phyloP scores from a whole-genome alignment of 2,888 invertebrate genomes.

The Andrena hattorfiana region DNA sequence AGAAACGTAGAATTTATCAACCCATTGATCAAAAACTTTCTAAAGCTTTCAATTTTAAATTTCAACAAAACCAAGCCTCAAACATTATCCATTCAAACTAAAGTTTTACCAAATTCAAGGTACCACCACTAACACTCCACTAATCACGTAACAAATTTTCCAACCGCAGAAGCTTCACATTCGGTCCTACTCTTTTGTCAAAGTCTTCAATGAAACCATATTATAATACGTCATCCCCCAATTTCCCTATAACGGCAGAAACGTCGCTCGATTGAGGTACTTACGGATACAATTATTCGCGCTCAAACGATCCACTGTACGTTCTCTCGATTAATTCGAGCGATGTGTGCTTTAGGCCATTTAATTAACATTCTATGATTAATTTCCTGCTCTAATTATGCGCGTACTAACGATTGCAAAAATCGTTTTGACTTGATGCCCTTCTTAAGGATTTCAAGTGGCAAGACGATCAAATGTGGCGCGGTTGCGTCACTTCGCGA shows the following conservation, averaged over 20 bases:
- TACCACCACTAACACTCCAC: not conserved
- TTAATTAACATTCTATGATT: slow-evolving; percentile 4
- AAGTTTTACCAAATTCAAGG: too few species aligned
- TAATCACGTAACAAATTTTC: not conserved
- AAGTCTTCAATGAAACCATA: not conserved
- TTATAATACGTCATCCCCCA: not conserved
- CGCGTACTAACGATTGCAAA: not conserved
- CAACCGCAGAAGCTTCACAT: not conserved
- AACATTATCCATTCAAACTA: too few species aligned
- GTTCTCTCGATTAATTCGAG: slow-evolving; percentile 2
- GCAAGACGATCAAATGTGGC: too few species aligned
- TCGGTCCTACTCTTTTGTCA: not conserved
- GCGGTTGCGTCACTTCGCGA: not conserved
- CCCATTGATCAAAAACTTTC: too few species aligned
- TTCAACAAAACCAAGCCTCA: too few species aligned
- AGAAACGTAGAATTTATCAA: too few species aligned
- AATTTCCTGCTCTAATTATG: not conserved
- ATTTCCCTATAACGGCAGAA: not conserved
- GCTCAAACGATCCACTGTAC: not conserved
- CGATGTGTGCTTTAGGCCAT: not conserved
- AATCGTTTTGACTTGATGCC: not conserved
- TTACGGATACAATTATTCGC: slow-evolving; percentile 17
- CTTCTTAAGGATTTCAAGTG: not conserved
- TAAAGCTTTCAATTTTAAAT: too few species aligned
- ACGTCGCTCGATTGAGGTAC: slow-evolving; percentile 3